Evolutionary conservation across 2,113 vertebrate genomes (phyloP), one percentile per base, ranked within the genome.

Genomic region (Apodemus sylvaticus): DNA sequence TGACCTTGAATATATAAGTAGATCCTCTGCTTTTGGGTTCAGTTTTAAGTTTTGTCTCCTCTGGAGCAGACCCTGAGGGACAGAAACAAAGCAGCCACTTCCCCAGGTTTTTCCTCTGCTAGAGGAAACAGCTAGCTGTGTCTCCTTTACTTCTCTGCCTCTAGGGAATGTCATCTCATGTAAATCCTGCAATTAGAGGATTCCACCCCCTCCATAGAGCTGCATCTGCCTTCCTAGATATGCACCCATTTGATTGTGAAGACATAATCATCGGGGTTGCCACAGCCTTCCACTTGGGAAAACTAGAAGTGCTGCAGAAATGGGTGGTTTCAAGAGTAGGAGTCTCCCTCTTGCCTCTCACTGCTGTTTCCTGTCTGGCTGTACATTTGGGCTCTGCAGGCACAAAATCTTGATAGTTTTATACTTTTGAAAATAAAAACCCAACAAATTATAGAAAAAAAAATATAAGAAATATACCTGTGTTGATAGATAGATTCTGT

Each of bases 141-240:
- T 86, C 93, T 8, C 0, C 68, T 82, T 55, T 34, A 76, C 20
- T 81, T 68, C 53, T 42, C 62, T 60, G 94, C 91, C 97, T 98
- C 97, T 79, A 22, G 95, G 94, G 97, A 96, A 96, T 87, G 96
- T 97, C 87, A 94, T 96, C 79, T 90, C 81, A 62, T 94, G 93
- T 89, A 97, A 97, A 97, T 98, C 70, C 94, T 96, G 92, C 94
- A 97, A 96, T 98, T 98, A 98, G 85, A 92, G 92, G 70, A 86
- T 93, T 83, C 94, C 83, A 73, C 70, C 83, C 71, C 71, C 96
- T 95, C 53, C 95, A 89, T 70, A 93, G 86, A 96, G 71, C 78
- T 77, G 90, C 94, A 73, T 95, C 97, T 96, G 92, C 94, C 92
- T 98, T 87, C 87, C 90, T 14, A 71, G 95, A 81, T 87, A 24